Evolutionary conservation across 2,797 vertebrate species (phyloP), one percentile per base, ranked within the genome.

Genomic region (Sphenodon punctatus): DNA sequence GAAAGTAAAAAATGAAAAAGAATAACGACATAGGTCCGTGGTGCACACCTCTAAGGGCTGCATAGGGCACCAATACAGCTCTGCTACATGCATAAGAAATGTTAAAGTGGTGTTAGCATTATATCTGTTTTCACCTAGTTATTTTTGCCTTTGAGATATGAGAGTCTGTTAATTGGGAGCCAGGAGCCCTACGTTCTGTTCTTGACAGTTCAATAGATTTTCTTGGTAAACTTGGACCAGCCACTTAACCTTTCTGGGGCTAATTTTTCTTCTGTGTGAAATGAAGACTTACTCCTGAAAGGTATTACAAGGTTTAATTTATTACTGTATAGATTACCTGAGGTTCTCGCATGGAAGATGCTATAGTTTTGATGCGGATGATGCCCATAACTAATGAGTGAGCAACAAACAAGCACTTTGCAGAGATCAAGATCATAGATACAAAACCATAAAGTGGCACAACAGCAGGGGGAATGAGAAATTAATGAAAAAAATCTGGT

Each of bases 271-370:
- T 55, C 23, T 3, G 32, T 45, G n/a, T 19, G 19, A 71, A 81
- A 55, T 5, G 7, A 46, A 10, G 5, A 22, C 66, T 53, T 76
- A 20, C 73, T 67, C 64, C 30, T 59, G 23, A 45, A 16, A 1
- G 41, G 5, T 25, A 73, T 11, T 32, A 34, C 49, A 23, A 43
- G 43, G 51, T 30, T 64, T 51, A 38, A 36, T 7, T 59, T 38
- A 61, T 3, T 1, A 7, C 3, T 11, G 1, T 32, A 49, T 67
- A 20, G 39, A 10, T 25, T 1, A 1, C 2, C 48, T 45, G 49
- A 63, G 69, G 64, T 4, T 23, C 14, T 2, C 5, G 8, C 13
- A 25, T 3, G 25, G 55, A 27, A 41, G 19, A n/a, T 0, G 0
- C 1, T 19, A 6, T 27, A 19, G 42, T 36, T 55, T 34, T 12